These are phyloP conservation scores for Pantala flavescens DNA, from an alignment of 1,140 invertebrate genomes.

Conservation along the genomic window DNA sequence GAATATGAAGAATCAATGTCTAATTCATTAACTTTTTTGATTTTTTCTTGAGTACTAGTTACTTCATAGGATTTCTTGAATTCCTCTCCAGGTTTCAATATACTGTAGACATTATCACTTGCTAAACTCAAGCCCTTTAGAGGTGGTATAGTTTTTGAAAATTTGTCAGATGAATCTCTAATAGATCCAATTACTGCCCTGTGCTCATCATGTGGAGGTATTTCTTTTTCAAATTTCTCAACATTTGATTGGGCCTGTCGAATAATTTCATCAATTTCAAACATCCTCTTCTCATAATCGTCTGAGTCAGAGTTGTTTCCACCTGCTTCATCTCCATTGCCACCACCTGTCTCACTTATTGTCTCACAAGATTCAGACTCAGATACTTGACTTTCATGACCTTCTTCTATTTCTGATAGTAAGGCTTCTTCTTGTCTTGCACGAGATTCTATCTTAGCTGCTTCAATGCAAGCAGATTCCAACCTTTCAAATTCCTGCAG, in stretches of 20 bases:
- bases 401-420: constrained; percentile 59
- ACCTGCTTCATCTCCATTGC: constrained; percentile 27
- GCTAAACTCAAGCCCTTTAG: constrained; percentile 27
- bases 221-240: constrained; percentile 40
- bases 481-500: constrained; percentile 89
- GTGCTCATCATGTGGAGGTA: constrained; percentile 23
- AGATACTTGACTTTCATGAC: constrained; percentile 50
- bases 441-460: constrained; percentile 65
- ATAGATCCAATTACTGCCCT: constrained; percentile 29
- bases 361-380: constrained; percentile 58
- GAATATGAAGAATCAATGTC: neutral
- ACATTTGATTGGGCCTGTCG: constrained; percentile 57
- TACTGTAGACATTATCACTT: neutral
- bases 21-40: constrained; percentile 10
- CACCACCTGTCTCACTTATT: constrained; percentile 44
- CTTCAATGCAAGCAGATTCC: constrained; percentile 76
- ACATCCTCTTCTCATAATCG: constrained; percentile 59
- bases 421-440: constrained; percentile 72
- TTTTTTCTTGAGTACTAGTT: neutral
- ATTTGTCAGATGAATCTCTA: constrained; percentile 33
- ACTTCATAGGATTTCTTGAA: neutral
- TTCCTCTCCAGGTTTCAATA: neutral
- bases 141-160: constrained; percentile 37
- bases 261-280: constrained; percentile 64
- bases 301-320: constrained; percentile 40